These are phyloP conservation scores for Brachypodius melanocephalos DNA, from an alignment of 2,113 vertebrate genomes.

Conservation along the genomic window DNA sequence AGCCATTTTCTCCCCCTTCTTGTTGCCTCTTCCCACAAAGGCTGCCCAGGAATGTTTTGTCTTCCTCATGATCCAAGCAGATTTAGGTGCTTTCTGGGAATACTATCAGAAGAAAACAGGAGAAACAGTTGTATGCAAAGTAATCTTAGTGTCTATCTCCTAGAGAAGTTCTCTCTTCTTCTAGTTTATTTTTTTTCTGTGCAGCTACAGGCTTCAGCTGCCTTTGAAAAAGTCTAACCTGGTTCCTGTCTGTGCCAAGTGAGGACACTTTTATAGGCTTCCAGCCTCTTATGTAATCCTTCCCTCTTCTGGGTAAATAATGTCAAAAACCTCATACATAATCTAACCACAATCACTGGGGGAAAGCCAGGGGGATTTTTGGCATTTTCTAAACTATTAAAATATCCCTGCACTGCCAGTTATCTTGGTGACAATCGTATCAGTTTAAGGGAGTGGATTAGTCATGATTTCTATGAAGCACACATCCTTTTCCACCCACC, in stretches of 20 bases:
- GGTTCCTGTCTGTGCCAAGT: background rate
- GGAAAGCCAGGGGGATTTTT: conserved; percentile 34
- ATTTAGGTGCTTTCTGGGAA: background rate
- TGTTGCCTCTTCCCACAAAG: background rate
- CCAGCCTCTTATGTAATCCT: background rate
- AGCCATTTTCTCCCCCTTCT: background rate
- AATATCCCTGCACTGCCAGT: background rate
- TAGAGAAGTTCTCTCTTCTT: background rate
- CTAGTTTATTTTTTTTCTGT: background rate
- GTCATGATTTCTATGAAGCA: background rate
- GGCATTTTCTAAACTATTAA: background rate
- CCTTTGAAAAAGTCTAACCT: background rate
- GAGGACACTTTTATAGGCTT: conserved; percentile 34
- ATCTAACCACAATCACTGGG: background rate
- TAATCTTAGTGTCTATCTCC: background rate
- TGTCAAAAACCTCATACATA: background rate
- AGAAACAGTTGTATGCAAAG: background rate
- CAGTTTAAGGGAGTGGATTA: background rate
- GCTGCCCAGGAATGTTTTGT: background rate
- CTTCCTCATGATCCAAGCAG: conserved; percentile 24
- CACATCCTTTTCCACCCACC: background rate
- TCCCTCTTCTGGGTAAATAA: conserved; percentile 11
- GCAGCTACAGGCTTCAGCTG: background rate
- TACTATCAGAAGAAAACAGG: background rate
- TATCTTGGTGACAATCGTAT: background rate